A percentile compares a stretch with the other conserved stretches of the same genome.
Evolutionary conservation across 2,888 invertebrate genomes (phyloP).

Genomic region (Hedychridium roseum): DNA sequence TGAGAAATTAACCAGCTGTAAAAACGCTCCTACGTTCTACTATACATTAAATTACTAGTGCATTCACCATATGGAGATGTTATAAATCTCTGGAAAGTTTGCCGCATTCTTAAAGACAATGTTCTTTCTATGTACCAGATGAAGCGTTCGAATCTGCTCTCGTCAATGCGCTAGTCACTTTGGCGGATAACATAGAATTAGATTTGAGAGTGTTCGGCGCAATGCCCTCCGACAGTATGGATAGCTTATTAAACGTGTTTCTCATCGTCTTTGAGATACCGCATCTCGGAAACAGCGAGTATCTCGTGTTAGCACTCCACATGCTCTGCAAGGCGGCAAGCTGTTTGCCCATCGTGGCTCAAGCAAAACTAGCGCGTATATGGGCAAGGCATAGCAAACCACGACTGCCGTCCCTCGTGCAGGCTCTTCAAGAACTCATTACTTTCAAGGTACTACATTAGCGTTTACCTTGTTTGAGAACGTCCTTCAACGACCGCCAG

Average conservation of each 20-base stretch:
- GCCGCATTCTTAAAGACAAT: too few species aligned
- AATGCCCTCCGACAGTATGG: slow-evolving; percentile 67
- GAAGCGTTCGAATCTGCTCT: slow-evolving; percentile 72
- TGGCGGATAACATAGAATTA: slow-evolving; percentile 77
- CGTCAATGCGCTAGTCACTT: slow-evolving; percentile 76
- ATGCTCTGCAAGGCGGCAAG: slow-evolving; percentile 80
- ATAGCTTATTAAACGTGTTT: slow-evolving; percentile 68
- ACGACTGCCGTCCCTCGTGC: slow-evolving; percentile 73
- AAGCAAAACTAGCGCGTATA: slow-evolving; percentile 80
- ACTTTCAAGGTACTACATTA: slow-evolving; percentile 75
- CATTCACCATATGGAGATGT: too few species aligned
- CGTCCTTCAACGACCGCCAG: too few species aligned
- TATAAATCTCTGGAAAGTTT: too few species aligned
- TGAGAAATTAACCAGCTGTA: too few species aligned
- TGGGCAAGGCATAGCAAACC: slow-evolving; percentile 78
- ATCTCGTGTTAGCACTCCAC: slow-evolving; percentile 83
- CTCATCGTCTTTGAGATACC: slow-evolving; percentile 84
- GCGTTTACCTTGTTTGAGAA: too few species aligned
- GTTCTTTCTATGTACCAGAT: slow-evolving; percentile 52
- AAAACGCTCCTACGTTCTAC: too few species aligned
- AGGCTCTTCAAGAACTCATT: slow-evolving; percentile 87
- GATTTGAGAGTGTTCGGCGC: slow-evolving; percentile 71
- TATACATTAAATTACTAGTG: too few species aligned
- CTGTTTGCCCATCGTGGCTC: slow-evolving; percentile 75
- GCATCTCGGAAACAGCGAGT: slow-evolving; percentile 77